Percentiles rank a stretch among this genome's conserved stretches.
These are phyloP conservation scores for Cosmopolites sordidus DNA, from an alignment of 2,888 invertebrate species.

Conservation along the genomic window DNA sequence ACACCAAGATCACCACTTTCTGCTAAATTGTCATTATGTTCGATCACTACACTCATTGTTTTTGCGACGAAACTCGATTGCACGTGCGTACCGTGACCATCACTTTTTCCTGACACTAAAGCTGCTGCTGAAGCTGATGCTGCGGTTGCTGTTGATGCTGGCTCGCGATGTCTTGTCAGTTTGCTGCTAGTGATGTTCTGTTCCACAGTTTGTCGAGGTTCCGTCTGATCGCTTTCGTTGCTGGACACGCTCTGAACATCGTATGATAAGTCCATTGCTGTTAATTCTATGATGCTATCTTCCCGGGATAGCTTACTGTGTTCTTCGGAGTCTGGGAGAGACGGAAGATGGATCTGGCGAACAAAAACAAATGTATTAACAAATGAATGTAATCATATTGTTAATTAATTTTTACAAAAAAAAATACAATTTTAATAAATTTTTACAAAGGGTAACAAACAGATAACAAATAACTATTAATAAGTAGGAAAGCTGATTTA, in stretches of 20 bases:
- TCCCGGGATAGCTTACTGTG: slow-evolving; percentile 39
- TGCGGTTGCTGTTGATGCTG: slow-evolving; percentile 27
- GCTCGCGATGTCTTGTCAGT: slow-evolving; percentile 42
- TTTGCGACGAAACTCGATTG: slow-evolving; percentile 8
- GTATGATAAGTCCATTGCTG: slow-evolving; percentile 45
- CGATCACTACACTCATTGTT: slow-evolving; percentile 46
- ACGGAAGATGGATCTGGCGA: slow-evolving; percentile 37
- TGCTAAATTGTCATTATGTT: slow-evolving; percentile 37
- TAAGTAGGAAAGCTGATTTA: too few relatives aligned
- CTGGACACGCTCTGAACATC: slow-evolving; percentile 44
- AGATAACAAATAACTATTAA: too few relatives aligned
- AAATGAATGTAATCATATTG: too few relatives aligned
- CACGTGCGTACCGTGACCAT: neutral
- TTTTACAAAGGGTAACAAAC: too few relatives aligned
- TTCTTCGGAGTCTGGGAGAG: slow-evolving; percentile 32
- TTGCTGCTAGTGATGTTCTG: slow-evolving; percentile 29
- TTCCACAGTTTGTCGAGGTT: slow-evolving; percentile 6
- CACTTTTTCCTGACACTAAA: neutral
- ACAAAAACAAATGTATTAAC: slow-evolving; percentile 2
- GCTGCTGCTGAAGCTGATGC: slow-evolving; percentile 27
- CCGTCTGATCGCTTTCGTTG: slow-evolving; percentile 31
- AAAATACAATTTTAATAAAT: too few relatives aligned
- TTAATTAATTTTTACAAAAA: too few relatives aligned
- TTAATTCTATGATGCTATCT: slow-evolving; percentile 49
- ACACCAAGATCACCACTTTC: slow-evolving; percentile 42